Evolutionary conservation across 2,888 invertebrate genomes (phyloP).

Genomic region (Vanessa cardui): DNA sequence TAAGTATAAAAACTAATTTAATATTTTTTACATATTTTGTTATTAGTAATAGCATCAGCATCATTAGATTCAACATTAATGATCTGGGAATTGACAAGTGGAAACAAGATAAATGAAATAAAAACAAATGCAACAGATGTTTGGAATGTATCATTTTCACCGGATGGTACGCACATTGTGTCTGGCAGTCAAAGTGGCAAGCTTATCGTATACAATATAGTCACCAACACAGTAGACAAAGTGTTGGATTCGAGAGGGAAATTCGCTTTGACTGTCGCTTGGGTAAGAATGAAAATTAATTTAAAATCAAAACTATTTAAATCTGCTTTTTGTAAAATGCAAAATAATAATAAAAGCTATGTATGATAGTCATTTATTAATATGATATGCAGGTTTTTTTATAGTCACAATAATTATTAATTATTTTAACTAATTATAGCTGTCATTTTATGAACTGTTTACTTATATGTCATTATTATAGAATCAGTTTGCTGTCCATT

Average conservation of each 20-base stretch:
- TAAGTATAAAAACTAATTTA: too few relatives aligned
- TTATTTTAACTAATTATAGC: too few relatives aligned
- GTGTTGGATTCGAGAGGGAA: conserved; percentile 96
- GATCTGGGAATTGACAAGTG: conserved; percentile 94
- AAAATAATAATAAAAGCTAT: too few relatives aligned
- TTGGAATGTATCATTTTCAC: conserved; percentile 97
- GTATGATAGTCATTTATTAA: too few relatives aligned
- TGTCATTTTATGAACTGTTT: not conserved
- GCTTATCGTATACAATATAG: conserved; percentile 93
- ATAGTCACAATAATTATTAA: not conserved
- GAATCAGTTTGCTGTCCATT: not conserved
- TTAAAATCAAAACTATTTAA: not conserved
- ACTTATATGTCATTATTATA: not conserved
- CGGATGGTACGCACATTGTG: conserved; percentile 93
- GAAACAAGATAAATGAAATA: conserved; percentile 91
- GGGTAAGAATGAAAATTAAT: conserved; percentile 81
- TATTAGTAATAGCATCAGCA: conserved; percentile 91
- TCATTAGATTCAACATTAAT: conserved; percentile 95
- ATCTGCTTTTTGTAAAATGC: not conserved
- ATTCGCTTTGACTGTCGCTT: conserved; percentile 95
- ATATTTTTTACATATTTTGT: too few relatives aligned
- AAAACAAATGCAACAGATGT: conserved; percentile 94
- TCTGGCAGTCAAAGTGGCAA: conserved; percentile 96
- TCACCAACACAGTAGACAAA: conserved; percentile 90
- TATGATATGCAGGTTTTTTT: not conserved